A percentile compares a stretch with the other conserved stretches of the same genome.
phyloP scores from a whole-genome alignment of 2,113 vertebrate species.

The Elephantulus edwardii region DNA sequence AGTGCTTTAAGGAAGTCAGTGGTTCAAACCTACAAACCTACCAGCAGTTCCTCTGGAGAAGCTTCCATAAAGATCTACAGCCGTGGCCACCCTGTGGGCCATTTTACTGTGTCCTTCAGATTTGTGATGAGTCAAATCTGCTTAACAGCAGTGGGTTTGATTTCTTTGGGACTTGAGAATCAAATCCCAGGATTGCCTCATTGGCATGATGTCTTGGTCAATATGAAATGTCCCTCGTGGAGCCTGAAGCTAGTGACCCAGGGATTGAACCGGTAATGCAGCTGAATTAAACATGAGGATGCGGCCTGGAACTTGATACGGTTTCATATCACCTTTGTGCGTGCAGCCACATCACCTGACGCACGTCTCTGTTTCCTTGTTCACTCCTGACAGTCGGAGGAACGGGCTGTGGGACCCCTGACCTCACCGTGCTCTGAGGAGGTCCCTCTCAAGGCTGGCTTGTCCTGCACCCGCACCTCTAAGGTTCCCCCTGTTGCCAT shows the following conservation, averaged over 20 bases:
- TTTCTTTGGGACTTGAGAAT: background rate
- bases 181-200: background rate
- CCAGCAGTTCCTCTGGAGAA: too few relatives aligned
- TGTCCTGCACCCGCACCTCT: conserved; percentile 20
- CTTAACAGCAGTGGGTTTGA: too few relatives aligned
- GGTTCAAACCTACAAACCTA: too few relatives aligned
- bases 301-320: background rate
- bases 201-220: background rate
- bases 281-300: background rate
- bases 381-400: conserved; percentile 24
- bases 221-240: background rate
- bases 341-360: background rate
- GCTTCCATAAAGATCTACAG: too few relatives aligned
- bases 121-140: too few relatives aligned
- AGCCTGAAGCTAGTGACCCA: background rate
- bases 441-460: conserved; percentile 40
- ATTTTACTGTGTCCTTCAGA: too few relatives aligned
- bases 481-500: conserved; percentile 53
- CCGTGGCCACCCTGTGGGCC: too few relatives aligned
- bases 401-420: conserved; percentile 25
- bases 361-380: conserved; percentile 43
- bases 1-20: too few relatives aligned
- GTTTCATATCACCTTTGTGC: background rate
- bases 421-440: conserved; percentile 28
- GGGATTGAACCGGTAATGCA: background rate